A percentile compares a stretch with the other conserved stretches of the same genome.
Conservation (phyloP, 2,797 vertebrate species). For the Halcyon leucocephala region DNA sequence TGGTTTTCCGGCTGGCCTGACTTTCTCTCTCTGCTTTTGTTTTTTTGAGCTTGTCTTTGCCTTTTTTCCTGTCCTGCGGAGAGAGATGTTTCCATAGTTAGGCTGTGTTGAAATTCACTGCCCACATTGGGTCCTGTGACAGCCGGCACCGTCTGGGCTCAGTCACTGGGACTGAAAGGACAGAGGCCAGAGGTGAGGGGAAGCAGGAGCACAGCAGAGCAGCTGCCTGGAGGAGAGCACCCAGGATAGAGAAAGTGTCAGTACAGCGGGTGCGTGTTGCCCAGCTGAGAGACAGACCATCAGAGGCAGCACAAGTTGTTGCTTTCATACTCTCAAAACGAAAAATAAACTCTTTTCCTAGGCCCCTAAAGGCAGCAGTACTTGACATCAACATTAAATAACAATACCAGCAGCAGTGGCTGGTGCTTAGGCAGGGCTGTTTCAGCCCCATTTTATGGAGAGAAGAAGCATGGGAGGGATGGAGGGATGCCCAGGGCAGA, state of each 20-base stretch:
- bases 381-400: neutral
- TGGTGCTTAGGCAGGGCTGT: neutral
- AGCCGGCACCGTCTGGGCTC: neutral
- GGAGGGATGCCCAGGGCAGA: neutral
- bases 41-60: slow-evolving; percentile 59
- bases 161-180: neutral
- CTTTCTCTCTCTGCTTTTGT: slow-evolving; percentile 33
- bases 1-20: slow-evolving; percentile 4
- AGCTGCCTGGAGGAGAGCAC: neutral
- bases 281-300: neutral
- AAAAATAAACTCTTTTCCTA: slow-evolving; percentile 5
- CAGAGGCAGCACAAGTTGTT: neutral
- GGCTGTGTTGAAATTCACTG: neutral
- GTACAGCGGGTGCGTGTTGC: neutral
- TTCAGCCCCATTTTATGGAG: neutral
- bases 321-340: neutral
- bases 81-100: neutral
- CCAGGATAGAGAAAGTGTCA: neutral
- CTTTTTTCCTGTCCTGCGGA: slow-evolving; percentile 48
- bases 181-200: neutral
- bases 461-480: neutral
- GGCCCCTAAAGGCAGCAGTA: neutral
- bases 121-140: neutral
- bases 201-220: neutral
- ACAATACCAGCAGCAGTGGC: fast-evolving